Conservation (phyloP, 2,113 vertebrate genomes). For the Gambusia holbrooki region DNA sequence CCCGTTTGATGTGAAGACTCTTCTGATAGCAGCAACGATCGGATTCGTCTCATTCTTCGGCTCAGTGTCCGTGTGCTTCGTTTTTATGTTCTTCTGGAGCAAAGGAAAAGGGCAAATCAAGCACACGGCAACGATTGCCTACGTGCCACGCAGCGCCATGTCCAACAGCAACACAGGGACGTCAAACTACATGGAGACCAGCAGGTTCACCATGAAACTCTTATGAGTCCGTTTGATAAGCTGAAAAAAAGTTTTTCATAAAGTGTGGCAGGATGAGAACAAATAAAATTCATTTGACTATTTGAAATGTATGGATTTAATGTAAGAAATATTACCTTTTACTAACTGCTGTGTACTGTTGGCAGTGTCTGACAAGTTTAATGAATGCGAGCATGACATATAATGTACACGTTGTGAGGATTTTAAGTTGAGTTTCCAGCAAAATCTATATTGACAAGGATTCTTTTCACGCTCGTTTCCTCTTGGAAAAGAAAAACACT, state of each 20-base stretch:
- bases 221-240: slow-evolving; percentile 63
- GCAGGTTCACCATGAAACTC: slow-evolving; percentile 81
- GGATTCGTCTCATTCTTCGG: slow-evolving; percentile 88
- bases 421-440: background rate
- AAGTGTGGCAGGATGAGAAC: too few relatives aligned
- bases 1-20: slow-evolving; percentile 79
- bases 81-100: slow-evolving; percentile 89
- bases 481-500: slow-evolving; percentile 3
- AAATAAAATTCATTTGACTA: too few relatives aligned
- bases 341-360: background rate
- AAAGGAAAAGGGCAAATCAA: slow-evolving; percentile 86
- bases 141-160: slow-evolving; percentile 75
- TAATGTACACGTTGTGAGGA: background rate
- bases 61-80: slow-evolving; percentile 86
- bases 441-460: background rate
- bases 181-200: slow-evolving; percentile 65
- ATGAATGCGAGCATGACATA: slow-evolving; percentile 6
- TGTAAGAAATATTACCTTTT: background rate
- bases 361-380: background rate
- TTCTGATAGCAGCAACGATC: slow-evolving; percentile 83
- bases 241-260: too few relatives aligned
- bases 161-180: slow-evolving; percentile 24
- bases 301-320: background rate
- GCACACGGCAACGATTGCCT: slow-evolving; percentile 84
- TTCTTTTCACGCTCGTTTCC: background rate